Evolutionary conservation across 2,888 invertebrate genomes (phyloP).

Genomic region (Nysson spinosus): DNA sequence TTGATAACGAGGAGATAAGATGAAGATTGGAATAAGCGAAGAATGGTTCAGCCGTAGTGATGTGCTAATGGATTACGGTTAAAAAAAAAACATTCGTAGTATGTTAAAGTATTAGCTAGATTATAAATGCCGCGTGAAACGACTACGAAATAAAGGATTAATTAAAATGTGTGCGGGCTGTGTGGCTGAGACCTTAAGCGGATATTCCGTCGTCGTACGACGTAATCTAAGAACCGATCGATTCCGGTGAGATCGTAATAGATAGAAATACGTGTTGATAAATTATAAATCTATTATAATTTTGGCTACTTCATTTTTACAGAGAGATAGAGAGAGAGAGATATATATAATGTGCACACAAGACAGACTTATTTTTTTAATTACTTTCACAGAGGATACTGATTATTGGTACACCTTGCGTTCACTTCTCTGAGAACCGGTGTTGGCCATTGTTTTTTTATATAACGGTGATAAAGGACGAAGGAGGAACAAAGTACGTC

Average conservation of each 20-base stretch:
- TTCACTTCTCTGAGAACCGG: slow-evolving; percentile 8
- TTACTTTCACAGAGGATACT: too few relatives aligned
- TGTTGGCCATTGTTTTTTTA: neutral
- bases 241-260: slow-evolving; percentile 47
- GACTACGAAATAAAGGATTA: slow-evolving; percentile 44
- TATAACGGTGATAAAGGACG: neutral
- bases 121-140: slow-evolving; percentile 52
- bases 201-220: slow-evolving; percentile 22
- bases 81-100: slow-evolving; percentile 59
- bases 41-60: slow-evolving; percentile 57
- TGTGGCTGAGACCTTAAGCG: slow-evolving; percentile 28
- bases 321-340: neutral
- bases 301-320: neutral
- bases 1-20: slow-evolving; percentile 22
- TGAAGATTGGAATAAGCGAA: slow-evolving; percentile 27
- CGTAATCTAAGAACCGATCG: slow-evolving; percentile 40
- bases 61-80: slow-evolving; percentile 55
- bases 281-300: too few relatives aligned
- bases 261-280: slow-evolving; percentile 40
- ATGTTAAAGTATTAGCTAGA: slow-evolving; percentile 63
- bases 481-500: neutral
- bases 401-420: slow-evolving; percentile 4
- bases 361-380: too few relatives aligned
- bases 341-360: too few relatives aligned
- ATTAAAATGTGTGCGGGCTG: slow-evolving; percentile 50